Evolutionary conservation across 2,113 vertebrate genomes (phyloP), one percentile per base, ranked within the genome.

Genomic region (Oryzias melastigma): DNA sequence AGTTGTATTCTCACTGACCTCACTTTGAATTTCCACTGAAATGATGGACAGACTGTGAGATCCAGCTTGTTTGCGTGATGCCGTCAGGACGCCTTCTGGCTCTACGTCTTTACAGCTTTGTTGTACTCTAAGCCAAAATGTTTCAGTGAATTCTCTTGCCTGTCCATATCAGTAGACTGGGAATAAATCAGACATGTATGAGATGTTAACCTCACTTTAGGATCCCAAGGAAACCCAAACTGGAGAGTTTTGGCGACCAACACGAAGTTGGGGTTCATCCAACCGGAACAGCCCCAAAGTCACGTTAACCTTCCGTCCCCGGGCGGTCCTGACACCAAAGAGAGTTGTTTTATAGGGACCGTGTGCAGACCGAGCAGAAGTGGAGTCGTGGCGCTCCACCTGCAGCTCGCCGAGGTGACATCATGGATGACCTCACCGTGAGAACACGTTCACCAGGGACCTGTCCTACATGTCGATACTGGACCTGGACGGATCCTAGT

Each of bases 351-450:
- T 52, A 4, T 48, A 44, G 17, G 27, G 14, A 24, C 89, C 73
- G 51, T 43, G 35, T 35, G 42, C 29, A 35, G 51, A 69, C 64
- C 50, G 82, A 77, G 65, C 35, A 75, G 63, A 67, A 41, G 46
- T 29, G 25, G 13, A 52, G 42, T 66, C 22, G 15, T 53, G 54
- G 17, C 52, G 47, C 76, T 85, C 87, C 86, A 90, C 87, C 87
- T 91, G 86, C 84, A 86, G 78, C 75, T 57, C 61, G 6, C 75
- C 59, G 74, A 49, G 15, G 53, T 90, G 79, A 87, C 83, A 76
- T 90, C 80, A 89, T 86, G 73, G 73, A 83, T 88, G 79, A 87
- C 83, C 84, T 89, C 87, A 87, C 64, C 52, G 41, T 75, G 80
- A 81, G 85, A 86, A 53, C 83, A 84, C 64, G 76, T 57, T 50